phyloP scores from a whole-genome alignment of 2,797 vertebrate genomes.

The Ispidina lecontei region DNA sequence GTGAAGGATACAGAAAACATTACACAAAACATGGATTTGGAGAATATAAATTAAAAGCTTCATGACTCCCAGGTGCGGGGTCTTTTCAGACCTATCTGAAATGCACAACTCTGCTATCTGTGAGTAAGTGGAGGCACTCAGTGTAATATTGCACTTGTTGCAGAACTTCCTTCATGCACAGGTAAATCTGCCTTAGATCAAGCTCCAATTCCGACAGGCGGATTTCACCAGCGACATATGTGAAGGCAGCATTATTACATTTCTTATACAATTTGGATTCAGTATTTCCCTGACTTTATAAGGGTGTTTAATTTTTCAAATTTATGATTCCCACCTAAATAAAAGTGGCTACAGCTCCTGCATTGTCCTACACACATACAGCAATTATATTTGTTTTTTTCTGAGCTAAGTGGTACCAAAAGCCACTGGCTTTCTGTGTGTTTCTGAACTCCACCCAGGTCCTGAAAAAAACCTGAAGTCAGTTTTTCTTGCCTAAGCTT shows the following conservation, averaged over 20 bases:
- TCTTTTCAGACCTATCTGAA: not conserved
- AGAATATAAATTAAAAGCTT: not conserved
- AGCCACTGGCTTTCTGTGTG: not conserved
- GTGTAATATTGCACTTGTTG: not conserved
- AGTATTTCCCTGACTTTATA: not conserved
- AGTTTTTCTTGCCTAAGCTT: not conserved
- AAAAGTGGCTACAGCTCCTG: not conserved
- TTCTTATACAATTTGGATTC: not conserved
- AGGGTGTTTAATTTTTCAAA: not conserved
- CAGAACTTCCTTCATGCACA: not conserved
- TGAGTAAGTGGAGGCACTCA: not conserved
- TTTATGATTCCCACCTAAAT: conserved; percentile 35
- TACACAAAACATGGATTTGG: not conserved
- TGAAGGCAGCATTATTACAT: not conserved
- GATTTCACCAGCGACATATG: not conserved
- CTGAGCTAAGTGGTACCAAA: not conserved
- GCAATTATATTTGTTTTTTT: not conserved
- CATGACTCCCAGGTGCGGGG: not conserved
- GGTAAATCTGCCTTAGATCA: not conserved
- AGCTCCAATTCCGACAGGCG: not conserved
- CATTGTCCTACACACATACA: not conserved
- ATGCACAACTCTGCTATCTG: not conserved
- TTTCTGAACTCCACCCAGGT: not conserved
- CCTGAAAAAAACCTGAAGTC: not conserved
- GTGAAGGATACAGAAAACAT: not conserved